Evolutionary conservation across 2,797 vertebrate genomes (phyloP), one percentile per base, ranked within the genome.

Genomic region (Propithecus deckenii): DNA sequence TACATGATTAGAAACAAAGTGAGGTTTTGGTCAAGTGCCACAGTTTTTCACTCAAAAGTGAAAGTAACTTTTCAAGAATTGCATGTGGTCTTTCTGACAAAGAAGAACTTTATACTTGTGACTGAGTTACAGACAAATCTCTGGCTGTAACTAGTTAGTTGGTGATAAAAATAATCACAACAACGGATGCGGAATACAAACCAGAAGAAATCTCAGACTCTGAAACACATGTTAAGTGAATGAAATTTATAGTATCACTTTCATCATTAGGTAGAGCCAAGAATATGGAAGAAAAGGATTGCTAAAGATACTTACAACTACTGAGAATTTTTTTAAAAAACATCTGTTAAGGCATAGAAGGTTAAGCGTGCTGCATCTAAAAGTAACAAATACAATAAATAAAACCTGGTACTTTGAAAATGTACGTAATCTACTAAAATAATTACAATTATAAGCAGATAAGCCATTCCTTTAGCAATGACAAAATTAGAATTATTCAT

Each of bases 61-160:
- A 91, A 81, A 83, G 69, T 48, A 86, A 89, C 35, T 96, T 89
- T 65, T 78, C 38, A 91, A 84, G 86, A 91, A 8, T 4, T 61
- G 30, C 17, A 13, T 48, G 61, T 72, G 17, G 75, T 93, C 83
- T 48, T 89, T 72, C 79, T 59, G 72, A 95, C 94, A 97, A 94
- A 95, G 32, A 41, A 23, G 46, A 61, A 65, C 46, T 91, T 61
- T 76, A 17, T 72, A 86, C 57, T 61, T 52, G n/a, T 65, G 75
- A 83, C 83, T 32, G 59, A 89, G 74, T 76, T 89, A 43, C 83
- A 86, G 86, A 43, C 83, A 86, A 88, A 94, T 86, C 43, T 92
- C 78, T 67, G 48, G 52, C 76, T 92, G 74, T 48, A 84, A 92
- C 57, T 76, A 84, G 86, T 85, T 75, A 55, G 89, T 7, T 84